Percentiles rank a stretch among this genome's conserved stretches.
Evolutionary conservation across 2,888 invertebrate species (phyloP).

Genomic region (Fragum fragum): DNA sequence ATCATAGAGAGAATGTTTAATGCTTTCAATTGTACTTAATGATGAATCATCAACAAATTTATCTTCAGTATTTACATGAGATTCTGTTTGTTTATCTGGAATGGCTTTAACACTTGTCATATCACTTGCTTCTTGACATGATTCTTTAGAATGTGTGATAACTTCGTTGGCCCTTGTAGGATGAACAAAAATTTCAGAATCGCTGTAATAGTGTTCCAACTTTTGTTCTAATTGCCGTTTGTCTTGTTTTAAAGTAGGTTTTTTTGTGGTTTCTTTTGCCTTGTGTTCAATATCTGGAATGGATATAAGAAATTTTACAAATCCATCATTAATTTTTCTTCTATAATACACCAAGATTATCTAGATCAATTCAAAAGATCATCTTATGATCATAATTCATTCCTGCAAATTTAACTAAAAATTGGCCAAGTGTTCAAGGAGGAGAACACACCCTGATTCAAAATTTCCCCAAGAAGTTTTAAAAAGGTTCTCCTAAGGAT

Average conservation of each 20-base stretch:
- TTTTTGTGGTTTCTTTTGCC: constrained; percentile 33
- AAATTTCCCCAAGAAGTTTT: too few relatives aligned
- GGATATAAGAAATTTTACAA: too few relatives aligned
- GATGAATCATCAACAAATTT: constrained; percentile 15
- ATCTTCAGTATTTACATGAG: neutral
- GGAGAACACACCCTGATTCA: too few relatives aligned
- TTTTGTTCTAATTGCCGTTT: constrained; percentile 21
- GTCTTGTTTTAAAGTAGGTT: constrained; percentile 3
- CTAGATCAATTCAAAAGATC: too few relatives aligned
- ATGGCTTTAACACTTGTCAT: neutral
- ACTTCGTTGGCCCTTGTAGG: constrained; percentile 3
- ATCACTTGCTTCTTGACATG: neutral
- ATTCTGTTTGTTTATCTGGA: neutral
- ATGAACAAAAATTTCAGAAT: neutral
- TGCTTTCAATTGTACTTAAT: constrained; percentile 28
- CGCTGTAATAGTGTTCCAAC: constrained; percentile 7
- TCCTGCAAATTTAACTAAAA: too few relatives aligned
- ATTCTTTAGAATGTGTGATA: neutral
- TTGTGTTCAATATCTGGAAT: constrained; percentile 67
- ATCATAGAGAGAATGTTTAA: constrained; percentile 35
- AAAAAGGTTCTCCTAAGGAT: too few relatives aligned
- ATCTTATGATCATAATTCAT: too few relatives aligned
- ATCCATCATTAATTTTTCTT: too few relatives aligned
- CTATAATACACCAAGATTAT: too few relatives aligned
- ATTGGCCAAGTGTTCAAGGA: too few relatives aligned